Conservation (phyloP, 1,140 invertebrate species). For the Ridgeia piscesae region DNA sequence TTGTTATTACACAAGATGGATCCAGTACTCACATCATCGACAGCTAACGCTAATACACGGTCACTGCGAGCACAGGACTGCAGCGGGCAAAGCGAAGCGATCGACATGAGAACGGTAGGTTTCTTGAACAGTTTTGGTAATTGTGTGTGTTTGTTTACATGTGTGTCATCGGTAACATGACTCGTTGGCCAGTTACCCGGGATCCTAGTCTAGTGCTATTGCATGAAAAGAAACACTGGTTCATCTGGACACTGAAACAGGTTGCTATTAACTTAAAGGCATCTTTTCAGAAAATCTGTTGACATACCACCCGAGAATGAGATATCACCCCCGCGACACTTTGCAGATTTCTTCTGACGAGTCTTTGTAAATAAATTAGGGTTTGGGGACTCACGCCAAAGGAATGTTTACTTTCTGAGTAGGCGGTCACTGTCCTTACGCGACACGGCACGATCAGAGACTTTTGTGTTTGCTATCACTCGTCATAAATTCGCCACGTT, state of each 20-base stretch:
- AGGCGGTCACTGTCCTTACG: neutral
- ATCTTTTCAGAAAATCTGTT: neutral
- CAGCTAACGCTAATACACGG: neutral
- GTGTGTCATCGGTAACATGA: neutral
- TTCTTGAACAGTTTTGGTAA: neutral
- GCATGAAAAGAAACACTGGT: neutral
- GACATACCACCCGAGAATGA: neutral
- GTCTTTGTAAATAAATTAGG: neutral
- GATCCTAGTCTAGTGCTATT: too few species aligned
- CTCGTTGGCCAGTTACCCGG: neutral
- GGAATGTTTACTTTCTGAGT: neutral
- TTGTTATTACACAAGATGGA: neutral
- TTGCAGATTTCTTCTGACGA: neutral
- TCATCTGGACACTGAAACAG: neutral
- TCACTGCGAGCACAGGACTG: neutral
- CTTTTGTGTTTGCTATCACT: neutral
- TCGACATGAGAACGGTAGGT: conserved; percentile 3
- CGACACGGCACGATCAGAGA: neutral
- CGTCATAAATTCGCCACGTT: neutral
- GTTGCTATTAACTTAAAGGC: neutral
- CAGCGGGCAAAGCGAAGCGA: neutral
- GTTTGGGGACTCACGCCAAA: neutral
- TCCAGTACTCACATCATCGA: neutral
- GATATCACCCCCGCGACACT: neutral
- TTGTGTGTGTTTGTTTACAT: neutral